Percentiles rank a stretch among this genome's conserved stretches.
These are phyloP conservation scores for Microctonus brassicae DNA, from an alignment of 2,888 invertebrate genomes.

Conservation along the genomic window DNA sequence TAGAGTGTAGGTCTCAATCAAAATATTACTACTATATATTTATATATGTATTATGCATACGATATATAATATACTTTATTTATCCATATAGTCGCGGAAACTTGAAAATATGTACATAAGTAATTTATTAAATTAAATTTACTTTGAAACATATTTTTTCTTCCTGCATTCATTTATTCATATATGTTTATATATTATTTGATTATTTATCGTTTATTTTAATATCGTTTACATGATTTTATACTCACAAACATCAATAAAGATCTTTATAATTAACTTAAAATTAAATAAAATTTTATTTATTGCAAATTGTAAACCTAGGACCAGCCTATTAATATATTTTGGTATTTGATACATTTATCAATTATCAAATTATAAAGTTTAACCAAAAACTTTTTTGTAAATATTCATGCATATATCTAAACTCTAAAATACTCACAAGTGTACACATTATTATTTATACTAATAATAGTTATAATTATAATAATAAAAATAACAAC, in stretches of 20 bases:
- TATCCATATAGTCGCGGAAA: too few relatives aligned
- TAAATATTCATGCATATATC: neutral
- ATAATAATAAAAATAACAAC: neutral
- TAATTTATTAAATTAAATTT: too few relatives aligned
- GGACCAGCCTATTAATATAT: slow-evolving; percentile 16
- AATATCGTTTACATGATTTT: neutral
- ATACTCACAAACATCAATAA: neutral
- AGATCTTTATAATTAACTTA: neutral
- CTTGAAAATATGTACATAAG: too few relatives aligned
- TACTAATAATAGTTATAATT: neutral
- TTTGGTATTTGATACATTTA: neutral
- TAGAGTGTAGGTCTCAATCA: too few relatives aligned
- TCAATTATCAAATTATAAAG: neutral
- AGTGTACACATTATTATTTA: neutral
- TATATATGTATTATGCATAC: too few relatives aligned
- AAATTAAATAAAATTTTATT: slow-evolving; percentile 7
- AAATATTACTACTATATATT: too few relatives aligned
- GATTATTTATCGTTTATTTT: neutral
- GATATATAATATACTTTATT: too few relatives aligned
- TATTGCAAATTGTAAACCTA: slow-evolving; percentile 1
- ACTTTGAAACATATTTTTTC: too few relatives aligned
- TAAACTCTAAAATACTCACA: neutral
- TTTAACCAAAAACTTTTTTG: neutral
- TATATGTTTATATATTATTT: neutral
- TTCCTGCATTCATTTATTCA: too few relatives aligned